Base-by-base conservation (phyloP, 2,113 vertebrate genomes). In the Danionella cerebrum region DNA sequence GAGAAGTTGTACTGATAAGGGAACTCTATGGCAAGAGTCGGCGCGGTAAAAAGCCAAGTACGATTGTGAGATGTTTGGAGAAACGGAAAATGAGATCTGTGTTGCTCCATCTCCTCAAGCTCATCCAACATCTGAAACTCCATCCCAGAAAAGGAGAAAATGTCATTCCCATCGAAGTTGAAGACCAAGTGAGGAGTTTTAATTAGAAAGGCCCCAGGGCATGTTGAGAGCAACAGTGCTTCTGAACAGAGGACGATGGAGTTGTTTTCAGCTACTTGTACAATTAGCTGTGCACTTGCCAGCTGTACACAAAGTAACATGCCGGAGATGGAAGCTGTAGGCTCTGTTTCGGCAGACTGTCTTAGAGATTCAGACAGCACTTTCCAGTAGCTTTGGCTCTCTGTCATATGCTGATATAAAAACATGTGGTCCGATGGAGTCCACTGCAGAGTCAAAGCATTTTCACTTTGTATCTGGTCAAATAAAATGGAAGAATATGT, bases 1-100 rank as follows among this genome's bases (percentile, higher is more conserved):
- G 95, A 97, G 82, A 98, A 95, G 68, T 98, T 90, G 11, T 97
- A 97, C 76, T 95, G 93, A 75, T 96, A 96, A 5, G 95, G 96
- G 74, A 99, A 96, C 80, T 98, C 93, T 0, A 94, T 81, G 14
- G 86, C 75, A 8, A 94, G 67, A 1, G 81, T 89, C 16, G 91
- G 91, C 1, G 91, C 84, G 18, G 88, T 88, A 60, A 98, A 82
- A 14, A 92, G 84, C 94, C 94, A 98, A 66, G 90, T 85, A 0
- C 86, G 80, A 79, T 97, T 98, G 50, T 83, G 88, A 33, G 86
- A 70, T 3, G 92, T 93, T 71, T 74, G 76, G 36, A 95, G 86
- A 6, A 84, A 75, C 22, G 91, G 89, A 75, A 95, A 94, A 18
- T 83, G 74, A 13, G 88, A 90, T 7, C 94, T 89, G 73, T 94